phyloP scores from a whole-genome alignment of 2,797 vertebrate genomes.

The Enteromius mattozi region DNA sequence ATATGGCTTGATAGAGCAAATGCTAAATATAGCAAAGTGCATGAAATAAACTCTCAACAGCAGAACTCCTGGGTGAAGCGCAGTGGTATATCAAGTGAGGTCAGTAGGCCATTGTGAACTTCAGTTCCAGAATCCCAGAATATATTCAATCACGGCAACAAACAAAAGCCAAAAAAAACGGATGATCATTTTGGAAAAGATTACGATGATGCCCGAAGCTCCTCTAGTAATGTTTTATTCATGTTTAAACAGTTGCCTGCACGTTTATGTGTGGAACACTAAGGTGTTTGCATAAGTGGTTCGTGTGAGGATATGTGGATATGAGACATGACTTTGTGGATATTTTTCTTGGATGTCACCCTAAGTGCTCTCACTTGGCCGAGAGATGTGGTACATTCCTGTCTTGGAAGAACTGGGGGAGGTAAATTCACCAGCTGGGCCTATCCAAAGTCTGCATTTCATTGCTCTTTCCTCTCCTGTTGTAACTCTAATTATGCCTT shows the following conservation, averaged over 20 bases:
- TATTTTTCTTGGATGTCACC: conserved; percentile 33
- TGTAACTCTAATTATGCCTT: conserved; percentile 6
- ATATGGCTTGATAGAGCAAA: background rate
- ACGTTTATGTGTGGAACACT: background rate
- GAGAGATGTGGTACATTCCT: conserved; percentile 5
- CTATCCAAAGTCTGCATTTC: background rate
- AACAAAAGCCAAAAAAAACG: background rate
- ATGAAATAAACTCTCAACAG: background rate
- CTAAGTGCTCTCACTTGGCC: conserved; percentile 5
- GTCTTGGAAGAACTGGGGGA: background rate
- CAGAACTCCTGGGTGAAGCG: background rate
- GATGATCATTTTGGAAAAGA: conserved; percentile 1
- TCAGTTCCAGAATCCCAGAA: background rate
- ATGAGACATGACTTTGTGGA: conserved; percentile 30
- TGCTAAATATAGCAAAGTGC: conserved; percentile 4
- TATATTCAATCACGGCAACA: background rate
- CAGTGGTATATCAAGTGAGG: background rate
- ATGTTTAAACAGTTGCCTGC: conserved; percentile 24
- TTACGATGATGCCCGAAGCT: background rate
- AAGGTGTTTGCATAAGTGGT: conserved; percentile 4
- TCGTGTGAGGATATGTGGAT: background rate
- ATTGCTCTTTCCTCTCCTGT: background rate
- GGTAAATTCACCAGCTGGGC: conserved; percentile 10
- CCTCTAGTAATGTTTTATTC: conserved; percentile 3
- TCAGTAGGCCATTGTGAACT: conserved; percentile 31